These are phyloP conservation scores for Ellobius talpinus DNA, from an alignment of 2,113 vertebrate species.

Conservation along the genomic window DNA sequence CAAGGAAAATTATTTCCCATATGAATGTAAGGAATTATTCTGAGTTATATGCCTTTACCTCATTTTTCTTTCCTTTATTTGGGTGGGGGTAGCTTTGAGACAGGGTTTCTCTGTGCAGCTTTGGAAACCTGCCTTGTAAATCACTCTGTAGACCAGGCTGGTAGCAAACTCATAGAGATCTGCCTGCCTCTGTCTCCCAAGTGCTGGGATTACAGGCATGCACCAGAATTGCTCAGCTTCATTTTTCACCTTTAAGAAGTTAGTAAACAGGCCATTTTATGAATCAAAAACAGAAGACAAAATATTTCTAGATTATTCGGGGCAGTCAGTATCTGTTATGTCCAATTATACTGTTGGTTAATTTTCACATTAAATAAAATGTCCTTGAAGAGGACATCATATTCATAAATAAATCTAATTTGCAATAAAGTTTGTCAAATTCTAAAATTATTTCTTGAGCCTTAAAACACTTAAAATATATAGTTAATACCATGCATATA, in stretches of 20 bases:
- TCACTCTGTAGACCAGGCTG: too few species aligned
- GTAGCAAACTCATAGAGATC: too few species aligned
- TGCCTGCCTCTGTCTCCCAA: too few species aligned
- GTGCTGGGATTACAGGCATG: too few species aligned
- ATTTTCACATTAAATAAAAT: slow-evolving; percentile 64
- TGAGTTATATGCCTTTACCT: neutral
- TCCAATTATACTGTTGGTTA: slow-evolving; percentile 43
- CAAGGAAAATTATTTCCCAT: neutral
- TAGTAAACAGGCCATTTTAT: neutral
- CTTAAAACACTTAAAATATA: neutral
- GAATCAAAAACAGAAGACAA: slow-evolving; percentile 6
- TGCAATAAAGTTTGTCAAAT: slow-evolving; percentile 37
- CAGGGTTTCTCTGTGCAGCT: too few species aligned
- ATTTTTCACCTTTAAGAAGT: neutral
- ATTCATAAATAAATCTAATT: slow-evolving; percentile 65
- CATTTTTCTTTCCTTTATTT: neutral
- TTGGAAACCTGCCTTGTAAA: too few species aligned
- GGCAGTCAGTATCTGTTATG: neutral
- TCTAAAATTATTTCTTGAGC: slow-evolving; percentile 51
- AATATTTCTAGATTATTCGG: slow-evolving; percentile 13
- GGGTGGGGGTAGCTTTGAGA: too few species aligned
- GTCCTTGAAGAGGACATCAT: slow-evolving; percentile 34
- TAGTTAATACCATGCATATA: slow-evolving; percentile 22
- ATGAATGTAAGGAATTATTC: slow-evolving; percentile 37
- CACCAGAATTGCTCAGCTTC: too few species aligned